Evolutionary conservation across 2,797 vertebrate species (phyloP).

Genomic region (Microhierax caerulescens): DNA sequence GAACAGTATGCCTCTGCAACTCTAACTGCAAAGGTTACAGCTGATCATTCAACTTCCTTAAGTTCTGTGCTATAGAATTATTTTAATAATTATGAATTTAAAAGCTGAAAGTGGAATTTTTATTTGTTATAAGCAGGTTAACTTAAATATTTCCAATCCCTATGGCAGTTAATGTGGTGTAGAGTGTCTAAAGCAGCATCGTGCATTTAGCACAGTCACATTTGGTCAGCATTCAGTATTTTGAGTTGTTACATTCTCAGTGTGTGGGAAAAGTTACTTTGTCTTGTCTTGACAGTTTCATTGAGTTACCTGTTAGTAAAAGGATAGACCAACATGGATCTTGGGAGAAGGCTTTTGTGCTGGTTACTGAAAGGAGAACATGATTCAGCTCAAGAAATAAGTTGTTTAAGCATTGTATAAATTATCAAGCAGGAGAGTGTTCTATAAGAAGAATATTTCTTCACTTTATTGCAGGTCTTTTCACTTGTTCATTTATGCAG

Average conservation of each 20-base stretch:
- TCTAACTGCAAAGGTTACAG: neutral
- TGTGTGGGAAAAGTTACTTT: neutral
- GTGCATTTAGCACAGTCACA: neutral
- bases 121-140: neutral
- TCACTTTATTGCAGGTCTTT: neutral
- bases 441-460: neutral
- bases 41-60: neutral
- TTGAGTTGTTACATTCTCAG: neutral
- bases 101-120: neutral
- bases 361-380: neutral
- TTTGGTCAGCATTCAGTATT: neutral
- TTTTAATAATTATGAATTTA: neutral
- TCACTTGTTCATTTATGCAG: neutral
- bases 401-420: neutral
- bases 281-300: neutral
- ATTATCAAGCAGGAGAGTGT: neutral
- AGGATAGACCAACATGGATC: neutral
- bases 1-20: neutral
- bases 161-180: neutral
- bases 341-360: neutral
- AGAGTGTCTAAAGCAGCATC: neutral
- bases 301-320: neutral
- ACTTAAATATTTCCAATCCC: neutral
- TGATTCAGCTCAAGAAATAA: neutral
- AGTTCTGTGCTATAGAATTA: neutral